Conservation (phyloP, 2,888 invertebrate genomes). For the Pseudolycoriella hygida region DNA sequence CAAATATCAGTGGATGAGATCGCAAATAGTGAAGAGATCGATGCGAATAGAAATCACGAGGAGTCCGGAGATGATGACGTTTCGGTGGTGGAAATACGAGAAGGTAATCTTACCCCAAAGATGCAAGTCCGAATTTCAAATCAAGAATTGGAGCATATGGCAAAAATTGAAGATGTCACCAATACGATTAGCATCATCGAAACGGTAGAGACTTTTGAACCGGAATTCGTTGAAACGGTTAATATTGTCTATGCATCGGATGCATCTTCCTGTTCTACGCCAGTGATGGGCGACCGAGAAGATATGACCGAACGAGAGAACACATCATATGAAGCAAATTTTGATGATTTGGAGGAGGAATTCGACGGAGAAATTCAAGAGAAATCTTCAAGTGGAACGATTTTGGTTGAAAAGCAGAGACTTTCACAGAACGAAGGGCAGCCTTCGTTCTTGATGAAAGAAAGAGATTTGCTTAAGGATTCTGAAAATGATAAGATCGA, state of each 20-base stretch:
- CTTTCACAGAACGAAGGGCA: conserved; percentile 25
- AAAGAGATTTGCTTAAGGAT: conserved; percentile 25
- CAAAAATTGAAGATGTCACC: conserved; percentile 27
- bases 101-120: conserved; percentile 46
- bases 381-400: neutral
- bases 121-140: conserved; percentile 26
- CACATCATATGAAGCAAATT: neutral
- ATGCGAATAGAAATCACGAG: conserved; percentile 6
- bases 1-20: conserved; percentile 29
- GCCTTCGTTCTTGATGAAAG: conserved; percentile 12
- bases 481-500: conserved; percentile 12
- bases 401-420: conserved; percentile 21
- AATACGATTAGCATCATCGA: conserved; percentile 35
- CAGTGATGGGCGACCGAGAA: neutral
- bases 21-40: neutral
- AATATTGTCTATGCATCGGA: conserved; percentile 35
- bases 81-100: conserved; percentile 48
- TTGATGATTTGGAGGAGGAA: conserved; percentile 12
- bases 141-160: conserved; percentile 10
- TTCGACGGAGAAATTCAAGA: neutral
- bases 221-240: conserved; percentile 36
- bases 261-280: conserved; percentile 17
- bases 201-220: conserved; percentile 34
- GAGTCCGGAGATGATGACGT: conserved; percentile 24
- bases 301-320: conserved; percentile 6